Evolutionary conservation across 2,888 invertebrate genomes (phyloP), one percentile per base, ranked within the genome.

Genomic region (Sthenelais limicola): DNA sequence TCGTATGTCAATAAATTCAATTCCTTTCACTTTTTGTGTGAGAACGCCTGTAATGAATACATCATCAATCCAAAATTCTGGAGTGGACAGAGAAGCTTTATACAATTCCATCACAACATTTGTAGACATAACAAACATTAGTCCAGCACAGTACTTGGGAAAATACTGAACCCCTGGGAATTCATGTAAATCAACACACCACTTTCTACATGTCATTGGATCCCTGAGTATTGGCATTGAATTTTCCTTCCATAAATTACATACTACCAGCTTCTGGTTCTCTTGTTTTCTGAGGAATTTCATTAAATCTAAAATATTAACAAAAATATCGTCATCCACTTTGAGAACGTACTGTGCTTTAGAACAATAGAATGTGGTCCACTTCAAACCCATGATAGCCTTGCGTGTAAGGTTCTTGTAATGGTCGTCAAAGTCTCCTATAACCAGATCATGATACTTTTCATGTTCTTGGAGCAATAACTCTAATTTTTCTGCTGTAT

Each of bases 1-100:
- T 9, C 95, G 90, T 77, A 96, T 70, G 71, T 81, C 76, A 24
- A 82, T 74, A 71, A 77, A 81, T 12, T 75, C 73, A 18, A 82
- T 74, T n/a, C 79, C 73, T 0, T 79, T 79, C 5, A 83, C 79
- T 43, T 79, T 76, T 26, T 73, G 28, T 1, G 80, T 73, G 21
- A 84, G 73, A 7, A 82, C 69, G 7, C 85, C 85, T 47, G 83
- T 85, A 49, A 83, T 67, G 62, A 83, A 86, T 1, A 82, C 85
- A 69, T 86, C 86, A 69, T 86, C 86, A 7, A 85, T 81, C 24
- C 80, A 79, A 69, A 85, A 81, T 43, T 79, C 77, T 0, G 82
- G 80, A 1, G 80, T 76, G 5, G 47, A 70, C 30, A 75, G 75
- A 0, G 85, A 81, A 0, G 79, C 80, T n/a, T 78, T 72, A 74